A percentile compares a stretch with the other conserved stretches of the same genome.
Evolutionary conservation across 2,113 vertebrate species (phyloP).

Genomic region (Epinephelus lanceolatus): DNA sequence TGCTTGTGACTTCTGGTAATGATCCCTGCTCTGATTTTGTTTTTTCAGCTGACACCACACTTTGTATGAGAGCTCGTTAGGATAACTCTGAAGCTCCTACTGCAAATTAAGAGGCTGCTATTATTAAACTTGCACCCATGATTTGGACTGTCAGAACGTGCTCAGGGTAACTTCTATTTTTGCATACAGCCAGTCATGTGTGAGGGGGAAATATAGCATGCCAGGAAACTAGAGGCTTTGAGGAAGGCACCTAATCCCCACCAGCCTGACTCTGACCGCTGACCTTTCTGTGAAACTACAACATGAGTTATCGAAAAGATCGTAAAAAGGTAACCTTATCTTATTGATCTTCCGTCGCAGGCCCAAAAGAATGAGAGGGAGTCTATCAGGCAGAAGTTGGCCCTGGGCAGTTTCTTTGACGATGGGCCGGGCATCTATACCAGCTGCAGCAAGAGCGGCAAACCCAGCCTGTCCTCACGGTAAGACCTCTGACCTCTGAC

Average conservation of each 20-base stretch:
- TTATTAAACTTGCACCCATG: conserved; percentile 12
- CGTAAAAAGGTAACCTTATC: background rate
- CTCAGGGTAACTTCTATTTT: conserved; percentile 17
- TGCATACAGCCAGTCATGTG: background rate
- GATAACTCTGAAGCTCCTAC: conserved; percentile 21
- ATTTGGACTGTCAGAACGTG: conserved; percentile 20
- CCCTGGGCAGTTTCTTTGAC: conserved; percentile 98
- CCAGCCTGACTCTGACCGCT: conserved; percentile 3
- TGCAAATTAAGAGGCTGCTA: conserved; percentile 42
- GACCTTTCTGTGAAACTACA: conserved; percentile 4
- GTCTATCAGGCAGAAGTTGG: conserved; percentile 99
- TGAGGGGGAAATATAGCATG: background rate
- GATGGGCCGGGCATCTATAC: conserved; percentile 98
- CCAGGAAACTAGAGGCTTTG: background rate
- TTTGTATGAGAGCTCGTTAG: conserved; percentile 49
- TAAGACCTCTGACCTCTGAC: conserved; percentile 74
- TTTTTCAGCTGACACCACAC: conserved; percentile 54
- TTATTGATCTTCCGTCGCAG: conserved; percentile 78
- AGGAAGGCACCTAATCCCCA: background rate
- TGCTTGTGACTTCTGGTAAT: conserved; percentile 39
- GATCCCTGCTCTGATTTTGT: background rate
- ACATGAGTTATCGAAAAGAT: background rate
- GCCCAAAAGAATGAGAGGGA: conserved; percentile 99
- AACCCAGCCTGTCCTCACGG: conserved; percentile 98
- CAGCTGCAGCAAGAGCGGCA: conserved; percentile 98